Percentiles rank a stretch among this genome's conserved stretches.
Conservation (phyloP, 2,797 vertebrate genomes). For the Trematomus bernacchii region DNA sequence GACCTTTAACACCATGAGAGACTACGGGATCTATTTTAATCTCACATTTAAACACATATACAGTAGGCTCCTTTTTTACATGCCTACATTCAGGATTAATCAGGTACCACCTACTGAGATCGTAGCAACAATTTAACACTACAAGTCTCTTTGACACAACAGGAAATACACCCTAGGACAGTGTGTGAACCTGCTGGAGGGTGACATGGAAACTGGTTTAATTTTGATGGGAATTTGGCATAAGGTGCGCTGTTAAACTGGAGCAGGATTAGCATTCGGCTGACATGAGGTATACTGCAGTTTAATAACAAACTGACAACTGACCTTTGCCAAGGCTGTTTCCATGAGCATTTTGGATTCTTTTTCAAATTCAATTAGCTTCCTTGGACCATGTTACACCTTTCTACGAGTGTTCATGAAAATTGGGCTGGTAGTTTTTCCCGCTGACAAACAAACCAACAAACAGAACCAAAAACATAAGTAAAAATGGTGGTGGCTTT, state of each 20-base stretch:
- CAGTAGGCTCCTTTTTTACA: background rate
- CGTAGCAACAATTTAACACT: background rate
- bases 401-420: too few relatives aligned
- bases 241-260: background rate
- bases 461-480: too few relatives aligned
- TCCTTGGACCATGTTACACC: too few relatives aligned
- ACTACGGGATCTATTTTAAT: background rate
- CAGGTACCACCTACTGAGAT: background rate
- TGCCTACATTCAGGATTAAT: background rate
- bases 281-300: background rate
- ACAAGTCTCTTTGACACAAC: background rate
- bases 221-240: conserved; percentile 9
- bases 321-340: too few relatives aligned
- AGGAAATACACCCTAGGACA: background rate
- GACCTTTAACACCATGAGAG: too few relatives aligned
- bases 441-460: too few relatives aligned
- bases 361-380: too few relatives aligned
- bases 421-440: too few relatives aligned
- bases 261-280: background rate
- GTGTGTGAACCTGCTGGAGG: background rate
- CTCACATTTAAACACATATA: background rate
- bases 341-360: too few relatives aligned
- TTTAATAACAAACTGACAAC: background rate
- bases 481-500: background rate
- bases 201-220: background rate